Percentiles rank a stretch among this genome's conserved stretches.
These are phyloP conservation scores for Zingel zingel DNA, from an alignment of 2,113 vertebrate species.

Conservation along the genomic window DNA sequence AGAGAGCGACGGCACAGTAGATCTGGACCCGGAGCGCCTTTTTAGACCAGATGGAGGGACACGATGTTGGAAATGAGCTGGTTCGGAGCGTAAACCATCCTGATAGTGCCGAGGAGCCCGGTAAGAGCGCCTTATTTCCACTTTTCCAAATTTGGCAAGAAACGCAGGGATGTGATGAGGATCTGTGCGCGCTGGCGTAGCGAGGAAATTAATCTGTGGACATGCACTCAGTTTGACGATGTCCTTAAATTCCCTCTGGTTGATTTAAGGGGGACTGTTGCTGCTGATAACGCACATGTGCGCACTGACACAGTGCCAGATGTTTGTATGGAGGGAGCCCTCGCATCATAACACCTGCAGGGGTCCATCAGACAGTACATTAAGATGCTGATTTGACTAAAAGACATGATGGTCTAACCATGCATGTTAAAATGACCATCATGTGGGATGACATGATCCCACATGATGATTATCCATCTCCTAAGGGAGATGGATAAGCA, in stretches of 20 bases:
- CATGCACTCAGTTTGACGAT: background rate
- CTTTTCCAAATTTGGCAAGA: too few relatives aligned
- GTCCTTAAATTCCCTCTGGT: background rate
- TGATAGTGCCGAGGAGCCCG: constrained; percentile 35
- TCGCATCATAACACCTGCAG: background rate
- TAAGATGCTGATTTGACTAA: background rate
- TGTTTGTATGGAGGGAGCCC: background rate
- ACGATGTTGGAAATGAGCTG: constrained; percentile 14
- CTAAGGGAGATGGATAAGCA: too few relatives aligned
- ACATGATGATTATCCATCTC: too few relatives aligned
- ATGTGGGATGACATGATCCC: too few relatives aligned
- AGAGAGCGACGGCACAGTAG: background rate
- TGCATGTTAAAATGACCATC: too few relatives aligned
- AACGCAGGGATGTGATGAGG: background rate
- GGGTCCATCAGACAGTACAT: background rate
- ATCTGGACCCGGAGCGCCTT: constrained; percentile 7
- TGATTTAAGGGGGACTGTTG: background rate
- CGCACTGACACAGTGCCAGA: background rate
- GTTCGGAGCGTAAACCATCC: constrained; percentile 5
- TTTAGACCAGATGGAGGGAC: constrained; percentile 59
- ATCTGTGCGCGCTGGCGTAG: background rate
- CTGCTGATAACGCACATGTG: background rate
- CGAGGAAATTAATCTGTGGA: background rate
- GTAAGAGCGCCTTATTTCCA: constrained; percentile 57
- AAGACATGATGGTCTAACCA: too few relatives aligned